Evolutionary conservation across 2,888 invertebrate species (phyloP), one percentile per base, ranked within the genome.

Genomic region (Glaucopsyche alexis): DNA sequence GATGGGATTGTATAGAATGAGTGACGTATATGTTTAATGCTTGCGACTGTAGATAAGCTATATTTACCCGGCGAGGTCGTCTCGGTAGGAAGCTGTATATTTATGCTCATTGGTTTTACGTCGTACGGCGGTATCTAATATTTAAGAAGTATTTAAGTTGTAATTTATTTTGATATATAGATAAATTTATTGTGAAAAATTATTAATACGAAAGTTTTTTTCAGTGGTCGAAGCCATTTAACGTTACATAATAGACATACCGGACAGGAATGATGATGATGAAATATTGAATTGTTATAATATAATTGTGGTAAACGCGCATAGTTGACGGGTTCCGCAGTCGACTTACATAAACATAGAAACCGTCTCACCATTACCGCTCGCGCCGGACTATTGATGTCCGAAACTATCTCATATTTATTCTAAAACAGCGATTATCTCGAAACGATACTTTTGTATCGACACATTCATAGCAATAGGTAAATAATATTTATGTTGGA

Each of bases 121-220:
- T 65, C 71, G 71, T 72, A 52, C 72, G 73, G 73, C 72, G 73
- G 73, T 72, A 71, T 49, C 9, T 70, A 72, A 74, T 75, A 74
- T 75, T 75, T 74, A 80, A 75, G 74, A 77, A 75, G 73, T 73
- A 74, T 73, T 75, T 78, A 78, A 77, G 77, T 75, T 77, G 73
- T 76, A 76, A 76, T 79, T 79, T 79, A 78, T 77, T 77, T 76
- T 75, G 75, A 71, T 74, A 75, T 77, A 77, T 76, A 76, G 69
- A 73, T 76, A 73, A 77, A 75, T 72, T 75, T 75, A 76, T 73
- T 76, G 74, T 75, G 73, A 71, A 75, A 47, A 75, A 50, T 73
- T 45, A 60, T 71, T 71, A 49, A 42, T 29, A 29, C 40, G 50
- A 71, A 71, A 14, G 38, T 71, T 71, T 71, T 50, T 50, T n/a